Evolutionary conservation across 2,888 invertebrate species (phyloP).

Genomic region (Stenurella melanura): DNA sequence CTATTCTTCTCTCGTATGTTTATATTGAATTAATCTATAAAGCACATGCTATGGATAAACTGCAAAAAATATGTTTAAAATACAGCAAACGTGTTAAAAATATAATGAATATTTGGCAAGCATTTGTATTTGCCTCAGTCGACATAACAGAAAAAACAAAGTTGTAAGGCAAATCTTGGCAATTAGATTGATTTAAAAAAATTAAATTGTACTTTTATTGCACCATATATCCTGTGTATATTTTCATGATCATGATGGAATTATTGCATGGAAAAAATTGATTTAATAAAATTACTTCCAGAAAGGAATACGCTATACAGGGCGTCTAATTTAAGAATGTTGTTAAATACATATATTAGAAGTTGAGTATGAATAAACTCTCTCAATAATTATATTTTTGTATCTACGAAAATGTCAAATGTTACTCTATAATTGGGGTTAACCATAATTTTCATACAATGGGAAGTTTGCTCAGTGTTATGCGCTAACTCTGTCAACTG

Average conservation of each 20-base stretch:
- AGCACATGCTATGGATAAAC: conserved; percentile 18
- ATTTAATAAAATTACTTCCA: too few species aligned
- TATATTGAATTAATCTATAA: conserved; percentile 4
- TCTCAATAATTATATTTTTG: too few species aligned
- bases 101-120: conserved; percentile 57
- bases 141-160: conserved; percentile 22
- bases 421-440: too few species aligned
- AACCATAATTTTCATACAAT: too few species aligned
- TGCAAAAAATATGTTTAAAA: conserved; percentile 41
- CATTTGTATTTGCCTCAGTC: conserved; percentile 48
- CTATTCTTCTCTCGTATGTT: background rate
- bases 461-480: too few species aligned
- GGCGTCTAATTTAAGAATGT: too few species aligned
- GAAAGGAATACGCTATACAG: too few species aligned
- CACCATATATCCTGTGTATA: background rate
- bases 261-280: background rate
- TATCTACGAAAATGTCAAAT: too few species aligned
- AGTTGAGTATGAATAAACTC: too few species aligned
- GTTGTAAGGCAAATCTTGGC: conserved; percentile 27
- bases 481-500: too few species aligned
- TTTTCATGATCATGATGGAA: background rate
- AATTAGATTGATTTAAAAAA: conserved; percentile 17
- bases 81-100: conserved; percentile 54
- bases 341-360: too few species aligned
- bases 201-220: conserved; percentile 3